Base-by-base conservation (phyloP, 2,113 vertebrate species). In the Verasper variegatus region DNA sequence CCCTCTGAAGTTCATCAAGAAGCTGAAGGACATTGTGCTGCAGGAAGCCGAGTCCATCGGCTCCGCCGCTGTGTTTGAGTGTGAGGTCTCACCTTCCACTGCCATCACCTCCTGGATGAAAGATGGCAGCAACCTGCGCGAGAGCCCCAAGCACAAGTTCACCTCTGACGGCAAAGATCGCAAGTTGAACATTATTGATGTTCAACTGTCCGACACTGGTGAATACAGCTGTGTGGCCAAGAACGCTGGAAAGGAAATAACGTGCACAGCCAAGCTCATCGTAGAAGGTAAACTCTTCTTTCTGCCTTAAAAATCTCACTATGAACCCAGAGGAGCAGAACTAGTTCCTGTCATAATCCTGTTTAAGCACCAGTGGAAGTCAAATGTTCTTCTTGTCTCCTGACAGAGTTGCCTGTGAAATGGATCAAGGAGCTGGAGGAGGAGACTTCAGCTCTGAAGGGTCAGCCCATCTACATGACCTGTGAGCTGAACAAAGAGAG, bases 141-240 rank as follows among this genome's bases (percentile, higher is more conserved):
- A 99, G 84, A 96, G 96, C 67, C 98, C 98, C 51, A 99, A 99
- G 81, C 95, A 99, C 93, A 98, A 96, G 82, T 98, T 99, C 86
- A 97, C 96, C 0, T 96, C 98, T 65, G 98, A 99, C 71, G 97
- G 98, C 65, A 99, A 99, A 94, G 98, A 99, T 71, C 96, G 98
- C 71, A 99, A 98, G 81, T 86, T 98, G 79, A 91, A 95, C 66
- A 98, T 99, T 82, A 97, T 98, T 91, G 98, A 99, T 11, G 98
- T 99, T 1, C 98, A 99, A 59, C 95, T 99, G 57, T 97, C 97
- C 0, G 98, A 99, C 85, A 96, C 95, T n/a, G 98, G 98, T 2
- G 98, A 99, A 87, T 99, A 99, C 81, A 98, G 96, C 64, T 99
- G 98, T 79, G 93, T 99, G 2, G 94, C 96, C 76, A 95, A 95